These are phyloP conservation scores for Rhabdornis inornatus DNA, from an alignment of 2,113 vertebrate genomes.

Conservation along the genomic window DNA sequence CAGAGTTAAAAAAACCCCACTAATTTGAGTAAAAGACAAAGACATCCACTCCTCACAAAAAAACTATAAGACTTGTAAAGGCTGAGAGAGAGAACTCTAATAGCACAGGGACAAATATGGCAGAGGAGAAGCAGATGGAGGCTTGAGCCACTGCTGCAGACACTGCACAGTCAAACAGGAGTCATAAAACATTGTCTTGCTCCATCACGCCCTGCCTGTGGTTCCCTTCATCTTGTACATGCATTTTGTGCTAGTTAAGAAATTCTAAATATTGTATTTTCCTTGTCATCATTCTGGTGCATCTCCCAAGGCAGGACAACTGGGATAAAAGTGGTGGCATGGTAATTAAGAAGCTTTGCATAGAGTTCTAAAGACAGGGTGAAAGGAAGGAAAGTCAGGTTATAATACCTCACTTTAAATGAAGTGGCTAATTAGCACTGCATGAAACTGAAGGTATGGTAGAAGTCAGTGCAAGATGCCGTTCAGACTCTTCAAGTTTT, in stretches of 20 bases:
- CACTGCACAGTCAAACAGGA: neutral
- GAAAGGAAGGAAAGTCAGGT: neutral
- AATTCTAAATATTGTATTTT: neutral
- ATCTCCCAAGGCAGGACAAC: neutral
- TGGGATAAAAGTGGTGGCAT: neutral
- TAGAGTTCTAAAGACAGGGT: neutral
- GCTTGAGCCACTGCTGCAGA: neutral
- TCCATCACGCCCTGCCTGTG: fast-evolving
- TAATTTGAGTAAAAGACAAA: neutral
- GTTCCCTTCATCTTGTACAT: neutral
- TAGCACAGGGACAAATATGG: fast-evolving
- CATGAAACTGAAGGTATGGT: neutral
- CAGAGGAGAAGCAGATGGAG: neutral
- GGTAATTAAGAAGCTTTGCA: neutral
- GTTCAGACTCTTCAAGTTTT: neutral
- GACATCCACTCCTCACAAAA: fast-evolving
- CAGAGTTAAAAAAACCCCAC: neutral
- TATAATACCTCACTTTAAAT: neutral
- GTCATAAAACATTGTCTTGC: neutral
- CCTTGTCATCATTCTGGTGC: neutral
- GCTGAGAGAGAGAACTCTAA: neutral
- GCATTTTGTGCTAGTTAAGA: neutral
- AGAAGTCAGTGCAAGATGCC: neutral
- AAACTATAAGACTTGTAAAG: neutral
- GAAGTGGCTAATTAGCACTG: neutral